Evolutionary conservation across 1,140 invertebrate species (phyloP).

Genomic region (Palaemon carinicauda): DNA sequence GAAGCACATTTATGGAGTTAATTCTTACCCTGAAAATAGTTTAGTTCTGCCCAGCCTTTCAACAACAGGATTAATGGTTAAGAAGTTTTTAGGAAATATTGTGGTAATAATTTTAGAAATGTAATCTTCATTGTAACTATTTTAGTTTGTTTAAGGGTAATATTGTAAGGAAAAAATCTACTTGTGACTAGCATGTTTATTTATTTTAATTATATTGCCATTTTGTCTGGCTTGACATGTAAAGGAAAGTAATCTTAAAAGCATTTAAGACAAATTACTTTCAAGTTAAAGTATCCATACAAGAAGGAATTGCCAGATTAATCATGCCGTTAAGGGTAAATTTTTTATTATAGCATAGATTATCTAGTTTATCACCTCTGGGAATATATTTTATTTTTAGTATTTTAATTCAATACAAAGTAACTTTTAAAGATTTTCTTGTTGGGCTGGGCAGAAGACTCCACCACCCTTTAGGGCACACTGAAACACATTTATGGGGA

Average conservation of each 20-base stretch:
- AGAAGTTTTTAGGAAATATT: background rate
- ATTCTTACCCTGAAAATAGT: conserved; percentile 27
- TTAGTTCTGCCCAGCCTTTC: conserved; percentile 36
- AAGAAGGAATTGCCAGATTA: background rate
- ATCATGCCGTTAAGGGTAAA: background rate
- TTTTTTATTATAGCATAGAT: background rate
- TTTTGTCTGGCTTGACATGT: no score
- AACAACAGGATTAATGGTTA: background rate
- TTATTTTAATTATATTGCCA: no score
- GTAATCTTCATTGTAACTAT: background rate
- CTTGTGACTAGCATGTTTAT: no score
- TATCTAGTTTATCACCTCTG: background rate
- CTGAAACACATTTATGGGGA: conserved; percentile 49
- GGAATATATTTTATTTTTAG: no score
- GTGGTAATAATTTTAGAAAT: background rate
- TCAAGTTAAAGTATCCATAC: no score
- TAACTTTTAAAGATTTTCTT: conserved; percentile 24
- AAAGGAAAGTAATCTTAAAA: no score
- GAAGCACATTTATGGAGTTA: conserved; percentile 48
- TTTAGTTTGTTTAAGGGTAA: no score
- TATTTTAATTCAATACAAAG: background rate
- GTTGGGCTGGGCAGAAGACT: conserved; percentile 48
- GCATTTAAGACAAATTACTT: no score
- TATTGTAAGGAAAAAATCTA: no score
- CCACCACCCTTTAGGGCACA: conserved; percentile 45